Evolutionary conservation across 2,888 invertebrate genomes (phyloP).

Genomic region (Sepiola atlantica): DNA sequence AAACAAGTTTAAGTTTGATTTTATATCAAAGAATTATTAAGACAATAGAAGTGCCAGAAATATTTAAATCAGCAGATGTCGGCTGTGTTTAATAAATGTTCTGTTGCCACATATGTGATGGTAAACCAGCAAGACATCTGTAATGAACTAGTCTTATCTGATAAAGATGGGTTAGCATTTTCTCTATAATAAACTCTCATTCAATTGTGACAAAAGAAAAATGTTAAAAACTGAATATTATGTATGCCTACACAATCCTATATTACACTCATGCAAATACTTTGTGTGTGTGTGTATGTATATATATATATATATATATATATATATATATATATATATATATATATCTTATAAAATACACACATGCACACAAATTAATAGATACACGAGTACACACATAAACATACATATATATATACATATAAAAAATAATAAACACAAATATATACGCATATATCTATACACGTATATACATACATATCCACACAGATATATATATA

Average conservation of each 20-base stretch:
- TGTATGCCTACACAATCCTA: too few relatives aligned
- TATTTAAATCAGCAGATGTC: neutral
- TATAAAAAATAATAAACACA: too few relatives aligned
- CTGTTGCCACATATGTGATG: neutral
- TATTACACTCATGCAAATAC: neutral
- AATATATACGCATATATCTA: too few relatives aligned
- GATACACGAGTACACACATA: too few relatives aligned
- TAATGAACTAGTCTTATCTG: too few relatives aligned
- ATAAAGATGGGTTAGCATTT: too few relatives aligned
- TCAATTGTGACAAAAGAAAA: too few relatives aligned
- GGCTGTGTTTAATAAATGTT: neutral
- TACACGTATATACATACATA: neutral
- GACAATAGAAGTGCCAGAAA: neutral
- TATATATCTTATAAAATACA: too few relatives aligned
- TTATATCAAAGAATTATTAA: neutral
- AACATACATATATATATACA: too few relatives aligned
- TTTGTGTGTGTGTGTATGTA: neutral
- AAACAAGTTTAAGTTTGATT: neutral
- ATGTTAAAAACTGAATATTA: neutral
- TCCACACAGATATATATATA: neutral
- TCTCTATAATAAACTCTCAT: too few relatives aligned
- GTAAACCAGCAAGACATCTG: too few relatives aligned
- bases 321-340: neutral
- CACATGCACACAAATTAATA: too few relatives aligned
- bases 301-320: neutral